Evolutionary conservation across 2,797 vertebrate genomes (phyloP).

Genomic region (Schizopygopsis pylzovi): DNA sequence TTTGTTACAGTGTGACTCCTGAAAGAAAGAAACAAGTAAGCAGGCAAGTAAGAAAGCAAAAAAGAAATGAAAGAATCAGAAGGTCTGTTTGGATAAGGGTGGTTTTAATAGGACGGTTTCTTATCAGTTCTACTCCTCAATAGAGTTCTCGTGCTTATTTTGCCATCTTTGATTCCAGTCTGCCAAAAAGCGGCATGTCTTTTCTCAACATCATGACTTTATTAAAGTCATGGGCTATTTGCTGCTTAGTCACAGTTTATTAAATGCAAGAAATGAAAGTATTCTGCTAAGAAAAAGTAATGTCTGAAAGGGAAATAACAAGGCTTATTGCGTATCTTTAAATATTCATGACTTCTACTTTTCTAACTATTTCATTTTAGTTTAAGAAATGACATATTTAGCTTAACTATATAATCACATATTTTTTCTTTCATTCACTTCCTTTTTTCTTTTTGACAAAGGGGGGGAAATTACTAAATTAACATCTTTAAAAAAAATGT

Average conservation of each 20-base stretch:
- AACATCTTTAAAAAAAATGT: constrained; percentile 6
- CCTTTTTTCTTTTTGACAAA: neutral
- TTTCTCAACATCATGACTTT: constrained; percentile 21
- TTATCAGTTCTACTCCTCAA: constrained; percentile 4
- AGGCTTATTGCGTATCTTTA: neutral
- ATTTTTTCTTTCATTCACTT: neutral
- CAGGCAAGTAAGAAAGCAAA: neutral
- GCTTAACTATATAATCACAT: neutral
- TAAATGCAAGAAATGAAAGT: constrained; percentile 1
- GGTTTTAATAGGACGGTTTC: constrained; percentile 8
- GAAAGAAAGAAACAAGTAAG: neutral
- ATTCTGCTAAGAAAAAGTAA: neutral
- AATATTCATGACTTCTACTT: neutral
- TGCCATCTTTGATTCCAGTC: constrained; percentile 21
- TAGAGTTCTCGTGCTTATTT: constrained; percentile 10
- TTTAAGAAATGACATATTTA: neutral
- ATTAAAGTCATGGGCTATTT: constrained; percentile 37
- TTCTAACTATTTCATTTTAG: neutral
- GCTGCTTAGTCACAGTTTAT: constrained; percentile 23
- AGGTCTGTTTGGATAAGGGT: neutral
- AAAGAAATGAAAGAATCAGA: neutral
- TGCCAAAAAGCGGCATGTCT: constrained; percentile 12
- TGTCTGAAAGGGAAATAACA: constrained; percentile 5
- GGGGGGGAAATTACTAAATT: constrained; percentile 16
- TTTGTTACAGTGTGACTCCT: neutral